These are phyloP conservation scores for Zophobas morio DNA, from an alignment of 1,140 invertebrate species.

Conservation along the genomic window DNA sequence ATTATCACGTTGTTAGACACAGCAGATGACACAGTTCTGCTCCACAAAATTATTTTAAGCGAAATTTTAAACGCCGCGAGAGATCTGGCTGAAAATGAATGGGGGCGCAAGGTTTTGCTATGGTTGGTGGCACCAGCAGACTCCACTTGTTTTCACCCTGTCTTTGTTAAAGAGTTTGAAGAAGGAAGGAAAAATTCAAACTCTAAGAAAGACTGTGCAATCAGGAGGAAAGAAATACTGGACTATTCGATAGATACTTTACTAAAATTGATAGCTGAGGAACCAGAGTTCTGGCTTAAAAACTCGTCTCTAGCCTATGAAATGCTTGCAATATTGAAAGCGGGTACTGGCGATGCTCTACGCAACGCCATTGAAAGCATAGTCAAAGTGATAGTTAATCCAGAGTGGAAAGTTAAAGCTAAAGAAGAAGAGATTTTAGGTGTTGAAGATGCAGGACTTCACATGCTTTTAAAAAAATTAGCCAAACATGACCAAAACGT, in stretches of 20 bases:
- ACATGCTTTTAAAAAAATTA: conserved; percentile 86
- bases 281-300: conserved; percentile 79
- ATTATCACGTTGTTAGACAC: conserved; percentile 88
- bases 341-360: conserved; percentile 63
- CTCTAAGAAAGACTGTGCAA: conserved; percentile 85
- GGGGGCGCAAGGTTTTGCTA: conserved; percentile 81
- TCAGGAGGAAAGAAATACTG: conserved; percentile 82
- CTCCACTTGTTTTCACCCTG: conserved; percentile 81
- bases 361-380: conserved; percentile 68
- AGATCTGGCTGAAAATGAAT: conserved; percentile 80
- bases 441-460: conserved; percentile 86
- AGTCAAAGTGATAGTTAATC: conserved; percentile 67
- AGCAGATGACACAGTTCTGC: conserved; percentile 93
- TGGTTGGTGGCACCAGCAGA: conserved; percentile 89
- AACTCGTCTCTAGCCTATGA: conserved; percentile 80
- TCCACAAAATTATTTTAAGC: conserved; percentile 86
- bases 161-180: conserved; percentile 78
- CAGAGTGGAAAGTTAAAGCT: conserved; percentile 66
- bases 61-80: conserved; percentile 82
- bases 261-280: conserved; percentile 74
- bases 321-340: conserved; percentile 79
- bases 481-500: conserved; percentile 75
- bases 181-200: conserved; percentile 79
- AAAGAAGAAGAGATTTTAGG: conserved; percentile 71
- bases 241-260: conserved; percentile 77